Base-by-base conservation (phyloP, 2,797 vertebrate species). In the Ctenopoma kingsleyae region DNA sequence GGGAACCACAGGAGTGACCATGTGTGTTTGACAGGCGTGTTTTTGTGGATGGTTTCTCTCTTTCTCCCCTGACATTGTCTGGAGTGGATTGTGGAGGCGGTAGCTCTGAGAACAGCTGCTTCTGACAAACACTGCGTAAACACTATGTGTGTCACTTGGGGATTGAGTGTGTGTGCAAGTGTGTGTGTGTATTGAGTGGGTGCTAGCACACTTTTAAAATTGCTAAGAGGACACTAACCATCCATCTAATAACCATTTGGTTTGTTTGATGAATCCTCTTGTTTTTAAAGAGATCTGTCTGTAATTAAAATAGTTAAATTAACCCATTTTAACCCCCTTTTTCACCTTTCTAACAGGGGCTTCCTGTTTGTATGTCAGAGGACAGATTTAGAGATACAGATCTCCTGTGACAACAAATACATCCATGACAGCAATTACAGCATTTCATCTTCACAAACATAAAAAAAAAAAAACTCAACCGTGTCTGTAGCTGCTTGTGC, bases 21-120 rank as follows among this genome's bases (percentile, higher is more conserved):
- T 88, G 85, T 93, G 89, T 85, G 67, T 86, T 89, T 91, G 90
- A 91, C 88, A 90, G 74, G 59, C 87, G 75, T 81, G 87, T 77
- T 85, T 83, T 78, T 82, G 78, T 82, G 71, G 82, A 86, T 73
- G 72, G 59, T 76, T 80, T 80, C 62, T 76, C 62, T 76, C 53
- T 65, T 76, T 78, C 62, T 79, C 80, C 81, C 78, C 52, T 22
- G 46, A 81, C 84, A 76, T 86, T 84, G 83, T 89, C 86, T 90
- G 83, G 80, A 90, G 86, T 89, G 85, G 76, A 78, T 85, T 83
- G 83, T 80, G 81, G 75, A 88, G 84, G 74, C 84, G 44, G 81
- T 27, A 67, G 84, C 84, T 87, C 78, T 71, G 77, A 87, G 81
- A 88, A 82, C 89, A 92, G 89, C 90, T 90, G 87, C 85, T 85